Evolutionary conservation across 2,113 vertebrate genomes (phyloP), one percentile per base, ranked within the genome.

Genomic region (Prochilodus magdalenae): DNA sequence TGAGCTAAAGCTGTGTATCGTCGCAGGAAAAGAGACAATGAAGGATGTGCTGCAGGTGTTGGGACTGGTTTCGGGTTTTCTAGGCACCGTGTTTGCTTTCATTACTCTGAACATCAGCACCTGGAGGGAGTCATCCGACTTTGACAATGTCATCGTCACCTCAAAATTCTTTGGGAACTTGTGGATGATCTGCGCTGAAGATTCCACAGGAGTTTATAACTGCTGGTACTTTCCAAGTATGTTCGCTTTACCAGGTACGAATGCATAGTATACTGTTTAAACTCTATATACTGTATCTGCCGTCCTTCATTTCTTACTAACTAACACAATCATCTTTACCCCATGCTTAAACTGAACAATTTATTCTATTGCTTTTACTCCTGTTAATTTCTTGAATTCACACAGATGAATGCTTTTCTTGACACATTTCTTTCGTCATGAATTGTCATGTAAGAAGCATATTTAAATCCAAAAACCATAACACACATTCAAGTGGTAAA

Each of bases 111-210:
- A 94, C 24, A 83, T 96, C 88, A 90, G 93, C 60, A 91, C 91
- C 77, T 95, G 94, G 94, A 95, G 87, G 87, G 92, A 90, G 77
- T 94, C 94, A 10, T 90, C 90, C 26, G 60, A 91, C 49, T 93
- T 95, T 0, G 96, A 94, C 51, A 96, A 89, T 11, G 96, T 96
- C 14, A 96, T 98, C 84, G 90, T 92, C 80, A 96, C 96, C 71
- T 95, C 94, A 60, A 91, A 92, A 59, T 78, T 98, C 87, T 98
- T 93, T 73, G 96, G 96, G 89, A 98, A 98, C 88, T 94, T 98
- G 7, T 98, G 96, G 96, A 94, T 94, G 88, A 96, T 94, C 83
- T 97, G 96, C 84, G 96, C 96, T 0, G 95, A 92, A 4, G 96
- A 98, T 83, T 96, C 96, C 53, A 88, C 94, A 0, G 96, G 96